These are phyloP conservation scores for Pseudolycoriella hygida DNA, from an alignment of 2,888 invertebrate genomes.

Conservation along the genomic window DNA sequence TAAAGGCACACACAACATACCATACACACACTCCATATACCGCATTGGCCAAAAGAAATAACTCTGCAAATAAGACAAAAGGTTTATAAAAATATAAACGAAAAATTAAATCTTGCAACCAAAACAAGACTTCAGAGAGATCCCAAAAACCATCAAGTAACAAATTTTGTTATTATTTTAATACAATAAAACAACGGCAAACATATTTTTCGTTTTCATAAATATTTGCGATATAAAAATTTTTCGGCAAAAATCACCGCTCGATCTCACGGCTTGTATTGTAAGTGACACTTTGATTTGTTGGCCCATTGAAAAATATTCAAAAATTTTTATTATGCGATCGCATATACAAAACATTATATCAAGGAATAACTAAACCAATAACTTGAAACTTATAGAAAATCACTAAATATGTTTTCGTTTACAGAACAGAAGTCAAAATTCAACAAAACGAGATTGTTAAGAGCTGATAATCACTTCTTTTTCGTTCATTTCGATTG, in stretches of 20 bases:
- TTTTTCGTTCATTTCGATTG: too few species aligned
- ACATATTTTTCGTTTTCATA: constrained; percentile 2
- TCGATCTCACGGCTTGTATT: constrained; percentile 7
- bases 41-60: too few species aligned
- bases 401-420: too few species aligned
- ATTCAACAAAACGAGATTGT: too few species aligned
- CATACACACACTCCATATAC: too few species aligned
- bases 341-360: too few species aligned
- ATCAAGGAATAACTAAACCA: too few species aligned
- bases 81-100: background rate
- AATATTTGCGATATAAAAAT: constrained; percentile 5
- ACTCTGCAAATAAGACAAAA: background rate
- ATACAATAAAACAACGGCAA: constrained; percentile 2
- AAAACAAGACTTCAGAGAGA: background rate
- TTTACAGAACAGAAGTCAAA: too few species aligned
- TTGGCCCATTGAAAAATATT: constrained; percentile 8
- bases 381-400: too few species aligned
- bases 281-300: constrained; percentile 8
- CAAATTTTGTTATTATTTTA: background rate
- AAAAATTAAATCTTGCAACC: background rate
- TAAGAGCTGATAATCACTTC: too few species aligned
- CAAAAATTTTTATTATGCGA: constrained; percentile 5
- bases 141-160: background rate
- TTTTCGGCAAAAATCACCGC: constrained; percentile 3
- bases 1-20: too few species aligned